These are phyloP conservation scores for Lampropteryx suffumata DNA, from an alignment of 2,888 invertebrate species.

Conservation along the genomic window DNA sequence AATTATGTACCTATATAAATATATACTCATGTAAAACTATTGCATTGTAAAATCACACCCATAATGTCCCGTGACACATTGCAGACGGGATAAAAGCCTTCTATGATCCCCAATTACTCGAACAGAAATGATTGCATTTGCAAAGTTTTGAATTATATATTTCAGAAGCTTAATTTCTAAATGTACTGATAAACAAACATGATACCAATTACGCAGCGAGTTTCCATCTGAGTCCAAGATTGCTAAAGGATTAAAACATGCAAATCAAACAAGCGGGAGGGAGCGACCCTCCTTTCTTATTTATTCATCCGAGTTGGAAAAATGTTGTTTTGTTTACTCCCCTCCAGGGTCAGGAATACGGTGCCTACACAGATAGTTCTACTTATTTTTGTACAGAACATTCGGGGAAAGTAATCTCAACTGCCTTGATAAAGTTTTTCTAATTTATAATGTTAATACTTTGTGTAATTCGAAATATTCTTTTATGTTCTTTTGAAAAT, in stretches of 20 bases:
- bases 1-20: too few species aligned
- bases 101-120: neutral
- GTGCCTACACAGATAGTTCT: conserved; percentile 57
- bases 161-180: conserved; percentile 22
- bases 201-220: conserved; percentile 41
- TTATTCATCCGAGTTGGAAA: conserved; percentile 79
- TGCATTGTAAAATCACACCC: too few species aligned
- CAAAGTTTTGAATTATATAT: conserved; percentile 5
- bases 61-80: too few species aligned
- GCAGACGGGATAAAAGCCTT: too few species aligned
- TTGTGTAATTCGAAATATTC: neutral
- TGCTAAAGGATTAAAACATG: conserved; percentile 80
- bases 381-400: conserved; percentile 56
- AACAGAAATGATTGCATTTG: neutral
- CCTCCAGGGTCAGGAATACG: conserved; percentile 56
- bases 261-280: conserved; percentile 77
- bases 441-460: conserved; percentile 24
- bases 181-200: conserved; percentile 35
- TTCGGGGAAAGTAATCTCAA: conserved; percentile 30
- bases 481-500: neutral
- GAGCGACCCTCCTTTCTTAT: conserved; percentile 75
- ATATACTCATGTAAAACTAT: too few species aligned
- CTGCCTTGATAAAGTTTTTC: conserved; percentile 31
- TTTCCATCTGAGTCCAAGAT: conserved; percentile 59
- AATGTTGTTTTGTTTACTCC: conserved; percentile 80